phyloP scores from a whole-genome alignment of 2,113 vertebrate genomes.

The Pheucticus melanocephalus region DNA sequence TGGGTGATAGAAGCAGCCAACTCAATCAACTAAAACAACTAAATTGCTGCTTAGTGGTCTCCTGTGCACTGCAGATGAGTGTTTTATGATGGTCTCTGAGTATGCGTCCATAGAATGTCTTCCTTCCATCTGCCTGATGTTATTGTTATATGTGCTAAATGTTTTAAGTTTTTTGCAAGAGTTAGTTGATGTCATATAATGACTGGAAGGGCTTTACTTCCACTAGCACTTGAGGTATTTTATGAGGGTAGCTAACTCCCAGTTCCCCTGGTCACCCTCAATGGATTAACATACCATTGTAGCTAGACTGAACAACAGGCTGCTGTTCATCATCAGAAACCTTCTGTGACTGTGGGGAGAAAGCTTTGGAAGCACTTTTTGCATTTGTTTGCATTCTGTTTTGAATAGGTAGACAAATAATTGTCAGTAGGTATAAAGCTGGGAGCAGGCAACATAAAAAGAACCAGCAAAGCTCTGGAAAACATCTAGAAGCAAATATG shows the following conservation, averaged over 20 bases:
- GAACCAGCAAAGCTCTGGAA: background rate
- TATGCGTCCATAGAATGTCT: fast-evolving
- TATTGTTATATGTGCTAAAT: background rate
- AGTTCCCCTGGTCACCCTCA: background rate
- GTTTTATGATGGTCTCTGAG: background rate
- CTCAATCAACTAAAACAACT: background rate
- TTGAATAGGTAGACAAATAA: slow-evolving; percentile 29
- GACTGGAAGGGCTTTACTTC: background rate
- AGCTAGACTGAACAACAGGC: background rate
- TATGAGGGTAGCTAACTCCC: background rate
- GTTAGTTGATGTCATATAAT: background rate
- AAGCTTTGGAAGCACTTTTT: slow-evolving; percentile 50
- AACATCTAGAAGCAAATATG: background rate
- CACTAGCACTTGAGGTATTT: background rate
- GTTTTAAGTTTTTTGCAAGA: background rate
- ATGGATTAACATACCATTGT: slow-evolving; percentile 44
- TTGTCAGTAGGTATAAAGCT: background rate
- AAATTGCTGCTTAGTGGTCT: background rate
- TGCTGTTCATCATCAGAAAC: slow-evolving; percentile 25
- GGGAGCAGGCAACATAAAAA: background rate
- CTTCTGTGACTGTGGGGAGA: background rate
- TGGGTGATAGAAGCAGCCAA: background rate
- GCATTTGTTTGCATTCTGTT: slow-evolving; percentile 5
- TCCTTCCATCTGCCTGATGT: background rate
- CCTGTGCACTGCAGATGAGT: background rate